Conservation (phyloP, 2,888 invertebrate genomes). For the Gerris lacustris region DNA sequence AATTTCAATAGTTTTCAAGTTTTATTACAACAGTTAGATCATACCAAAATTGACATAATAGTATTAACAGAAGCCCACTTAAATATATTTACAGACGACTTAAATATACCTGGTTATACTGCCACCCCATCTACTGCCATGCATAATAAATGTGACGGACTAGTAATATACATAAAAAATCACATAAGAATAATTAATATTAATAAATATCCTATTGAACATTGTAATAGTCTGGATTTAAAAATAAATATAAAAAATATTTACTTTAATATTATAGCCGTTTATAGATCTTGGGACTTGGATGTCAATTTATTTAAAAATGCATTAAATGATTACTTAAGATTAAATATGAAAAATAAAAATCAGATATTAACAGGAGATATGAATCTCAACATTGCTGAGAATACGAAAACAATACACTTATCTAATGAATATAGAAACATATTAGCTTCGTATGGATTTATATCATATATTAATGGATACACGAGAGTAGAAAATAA, state of each 20-base stretch:
- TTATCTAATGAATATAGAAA: not conserved
- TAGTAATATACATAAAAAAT: not conserved
- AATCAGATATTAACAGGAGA: slow-evolving; percentile 10
- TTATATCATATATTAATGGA: not conserved
- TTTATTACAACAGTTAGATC: not conserved
- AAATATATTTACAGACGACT: not conserved
- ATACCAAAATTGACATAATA: not conserved
- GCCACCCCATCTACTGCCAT: not conserved
- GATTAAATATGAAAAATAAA: not conserved
- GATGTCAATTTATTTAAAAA: slow-evolving; percentile 6
- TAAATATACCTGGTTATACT: slow-evolving; percentile 1
- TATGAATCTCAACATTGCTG: slow-evolving; percentile 7
- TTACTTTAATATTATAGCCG: not conserved
- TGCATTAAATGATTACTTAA: slow-evolving; percentile 8
- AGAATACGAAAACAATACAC: not conserved
- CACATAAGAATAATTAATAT: not conserved
- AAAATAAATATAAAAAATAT: slow-evolving; percentile 9
- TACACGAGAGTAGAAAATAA: slow-evolving; percentile 11
- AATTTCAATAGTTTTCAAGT: not conserved
- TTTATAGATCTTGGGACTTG: slow-evolving; percentile 11
- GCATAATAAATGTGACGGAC: not conserved
- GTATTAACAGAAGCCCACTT: not conserved
- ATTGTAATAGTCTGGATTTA: slow-evolving; percentile 6
- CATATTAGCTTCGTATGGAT: not conserved
- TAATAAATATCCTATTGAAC: not conserved